Percentiles rank a stretch among this genome's conserved stretches.
Conservation (phyloP, 2,888 invertebrate species). For the Nematopogon swammerdamellus region DNA sequence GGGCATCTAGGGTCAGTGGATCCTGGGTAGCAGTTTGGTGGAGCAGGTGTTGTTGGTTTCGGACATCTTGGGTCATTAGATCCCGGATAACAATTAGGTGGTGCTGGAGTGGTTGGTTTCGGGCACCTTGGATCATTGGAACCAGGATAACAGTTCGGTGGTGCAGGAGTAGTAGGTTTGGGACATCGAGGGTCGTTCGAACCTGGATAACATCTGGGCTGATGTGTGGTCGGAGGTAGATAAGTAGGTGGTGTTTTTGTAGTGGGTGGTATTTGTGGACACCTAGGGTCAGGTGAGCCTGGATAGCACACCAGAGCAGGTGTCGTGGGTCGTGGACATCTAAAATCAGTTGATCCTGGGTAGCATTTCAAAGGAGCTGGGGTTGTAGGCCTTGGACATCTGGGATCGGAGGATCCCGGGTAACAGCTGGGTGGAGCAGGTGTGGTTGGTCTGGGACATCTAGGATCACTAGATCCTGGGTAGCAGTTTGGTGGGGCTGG, state of each 20-base stretch:
- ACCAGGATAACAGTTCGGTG: conserved; percentile 17
- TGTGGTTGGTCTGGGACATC: conserved; percentile 8
- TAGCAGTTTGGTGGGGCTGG: conserved; percentile 16
- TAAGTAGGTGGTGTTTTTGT: conserved; percentile 11
- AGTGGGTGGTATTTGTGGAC: conserved; percentile 13
- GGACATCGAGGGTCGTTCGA: conserved; percentile 14
- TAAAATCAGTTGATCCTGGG: conserved; percentile 17
- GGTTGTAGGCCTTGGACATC: conserved; percentile 16
- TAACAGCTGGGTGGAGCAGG: conserved; percentile 18
- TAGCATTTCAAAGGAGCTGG: conserved; percentile 17
- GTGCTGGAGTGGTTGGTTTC: conserved; percentile 15
- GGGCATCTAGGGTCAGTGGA: conserved; percentile 24
- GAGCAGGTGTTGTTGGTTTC: conserved; percentile 21
- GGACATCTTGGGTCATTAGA: conserved; percentile 23
- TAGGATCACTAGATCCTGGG: conserved; percentile 16
- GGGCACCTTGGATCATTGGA: conserved; percentile 27
- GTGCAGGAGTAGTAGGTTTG: conserved; percentile 10
- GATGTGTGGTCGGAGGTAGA: conserved; percentile 13
- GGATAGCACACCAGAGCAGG: conserved; percentile 16
- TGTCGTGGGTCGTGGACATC: conserved; percentile 11
- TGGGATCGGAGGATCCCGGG: conserved; percentile 24
- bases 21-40: conserved; percentile 17
- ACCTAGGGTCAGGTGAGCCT: conserved; percentile 17
- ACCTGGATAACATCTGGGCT: conserved; percentile 16
- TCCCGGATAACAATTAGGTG: conserved; percentile 25